These are phyloP conservation scores for Baccha elongata DNA, from an alignment of 2,888 invertebrate species.

Conservation along the genomic window DNA sequence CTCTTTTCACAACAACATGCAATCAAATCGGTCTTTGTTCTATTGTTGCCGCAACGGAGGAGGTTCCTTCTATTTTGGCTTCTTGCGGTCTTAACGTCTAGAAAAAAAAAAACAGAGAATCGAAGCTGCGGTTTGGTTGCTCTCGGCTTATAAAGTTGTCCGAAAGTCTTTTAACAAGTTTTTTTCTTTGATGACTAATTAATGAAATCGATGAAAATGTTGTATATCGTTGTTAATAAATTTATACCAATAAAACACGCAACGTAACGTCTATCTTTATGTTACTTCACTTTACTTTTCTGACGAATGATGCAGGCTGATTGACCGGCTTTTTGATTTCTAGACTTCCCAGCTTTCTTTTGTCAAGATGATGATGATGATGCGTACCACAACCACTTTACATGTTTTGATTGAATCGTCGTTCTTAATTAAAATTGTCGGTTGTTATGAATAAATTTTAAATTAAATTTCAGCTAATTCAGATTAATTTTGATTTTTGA, in stretches of 20 bases:
- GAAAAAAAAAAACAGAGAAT: slow-evolving; percentile 15
- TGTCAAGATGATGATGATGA: neutral
- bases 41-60: slow-evolving; percentile 48
- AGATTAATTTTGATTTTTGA: slow-evolving; percentile 32
- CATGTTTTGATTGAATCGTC: slow-evolving; percentile 49
- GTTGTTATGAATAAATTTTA: slow-evolving; percentile 45
- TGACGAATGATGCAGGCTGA: slow-evolving; percentile 20
- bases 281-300: slow-evolving; percentile 19
- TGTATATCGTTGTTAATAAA: slow-evolving; percentile 31
- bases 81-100: neutral
- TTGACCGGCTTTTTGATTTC: slow-evolving; percentile 27
- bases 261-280: slow-evolving; percentile 7
- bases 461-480: slow-evolving; percentile 23
- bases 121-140: slow-evolving; percentile 3
- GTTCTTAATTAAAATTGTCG: slow-evolving; percentile 45
- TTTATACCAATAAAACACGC: slow-evolving; percentile 49
- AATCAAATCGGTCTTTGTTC: slow-evolving; percentile 58
- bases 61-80: slow-evolving; percentile 22
- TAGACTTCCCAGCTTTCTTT: slow-evolving; percentile 46
- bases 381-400: slow-evolving; percentile 5
- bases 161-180: slow-evolving; percentile 32
- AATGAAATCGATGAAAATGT: slow-evolving; percentile 56
- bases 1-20: slow-evolving; percentile 30
- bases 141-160: slow-evolving; percentile 33
- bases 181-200: slow-evolving; percentile 44